Evolutionary conservation across 1,140 invertebrate genomes (phyloP), one percentile per base, ranked within the genome.

Genomic region (Euwallacea similis): DNA sequence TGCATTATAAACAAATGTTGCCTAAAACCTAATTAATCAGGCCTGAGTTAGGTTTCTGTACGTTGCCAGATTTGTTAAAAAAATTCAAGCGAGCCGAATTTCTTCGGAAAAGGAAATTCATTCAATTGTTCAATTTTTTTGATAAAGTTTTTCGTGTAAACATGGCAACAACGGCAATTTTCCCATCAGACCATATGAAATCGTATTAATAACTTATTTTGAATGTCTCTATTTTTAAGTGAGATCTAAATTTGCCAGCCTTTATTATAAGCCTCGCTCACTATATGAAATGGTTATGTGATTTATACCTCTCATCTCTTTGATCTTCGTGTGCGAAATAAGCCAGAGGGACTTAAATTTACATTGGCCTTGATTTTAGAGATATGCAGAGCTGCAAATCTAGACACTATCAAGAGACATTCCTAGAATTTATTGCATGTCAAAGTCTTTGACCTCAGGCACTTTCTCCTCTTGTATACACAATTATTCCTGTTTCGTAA

Each of bases 151-250:
- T 50, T 13, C 2, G 6, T 50, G 9, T 50, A 50, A 50, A 33
- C 8, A 58, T 46, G 61, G 61, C 61, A 63, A 63, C 61, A 13
- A 15, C 1, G 21, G 61, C 43, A 11, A 7, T 11, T 47, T 42
- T 63, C 13, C 13, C 33, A 65, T 47, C 53, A 65, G 61, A 63
- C 61, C 42, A 21, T 63, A 7, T 15, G 61, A 42, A 63, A 44
- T 41, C 61, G 61, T 63, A 63, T 46, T 63, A 63, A 63, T 63
- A 13, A 63, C 42, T 63, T 63, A 63, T 63, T 63, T 63, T 63
- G 21, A 60, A 63, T 63, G 47, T 46, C 61, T 63, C 61, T 63
- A 63, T 63, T 63, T 63, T 63, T 63, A 63, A 63, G 47, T 63
- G 15, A 50, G 46, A 21, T 63, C 61, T 63, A 63, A 63, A 63